These are phyloP conservation scores for Parnassius glacialis DNA, from an alignment of 2,888 invertebrate genomes.

Conservation along the genomic window DNA sequence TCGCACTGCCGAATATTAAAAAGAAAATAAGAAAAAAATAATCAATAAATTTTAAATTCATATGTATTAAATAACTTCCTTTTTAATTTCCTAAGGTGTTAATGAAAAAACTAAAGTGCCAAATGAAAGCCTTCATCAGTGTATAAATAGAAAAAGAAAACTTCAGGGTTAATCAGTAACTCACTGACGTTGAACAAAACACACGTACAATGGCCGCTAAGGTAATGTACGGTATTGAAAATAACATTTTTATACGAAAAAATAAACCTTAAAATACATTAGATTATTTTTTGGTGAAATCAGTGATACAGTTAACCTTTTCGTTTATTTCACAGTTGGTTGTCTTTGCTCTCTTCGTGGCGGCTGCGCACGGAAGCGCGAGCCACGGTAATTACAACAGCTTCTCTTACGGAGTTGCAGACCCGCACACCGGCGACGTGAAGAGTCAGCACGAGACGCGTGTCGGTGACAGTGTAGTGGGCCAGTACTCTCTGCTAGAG, in stretches of 20 bases:
- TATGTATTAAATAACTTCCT: slow-evolving; percentile 15
- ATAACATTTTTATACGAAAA: too few relatives aligned
- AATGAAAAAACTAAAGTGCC: too few relatives aligned
- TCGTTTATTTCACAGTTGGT: slow-evolving; percentile 57
- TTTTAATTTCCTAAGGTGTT: slow-evolving; percentile 4
- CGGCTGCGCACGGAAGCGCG: slow-evolving; percentile 65
- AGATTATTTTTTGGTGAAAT: too few relatives aligned
- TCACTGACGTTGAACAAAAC: slow-evolving; percentile 23
- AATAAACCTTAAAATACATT: too few relatives aligned
- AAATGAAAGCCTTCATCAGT: slow-evolving; percentile 13
- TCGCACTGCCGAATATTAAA: too few relatives aligned
- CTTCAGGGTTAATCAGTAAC: slow-evolving; percentile 23
- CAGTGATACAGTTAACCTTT: not conserved
- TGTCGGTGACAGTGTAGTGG: slow-evolving; percentile 82
- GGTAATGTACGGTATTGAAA: slow-evolving; percentile 11
- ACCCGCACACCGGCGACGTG: slow-evolving; percentile 74
- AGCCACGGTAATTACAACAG: slow-evolving; percentile 66
- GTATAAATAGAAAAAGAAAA: slow-evolving; percentile 25
- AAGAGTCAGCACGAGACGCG: slow-evolving; percentile 83
- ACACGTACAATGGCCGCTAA: slow-evolving; percentile 29
- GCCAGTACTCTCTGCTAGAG: slow-evolving; percentile 75
- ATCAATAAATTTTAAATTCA: too few relatives aligned
- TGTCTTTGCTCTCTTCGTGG: slow-evolving; percentile 67
- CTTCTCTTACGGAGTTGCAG: slow-evolving; percentile 73
- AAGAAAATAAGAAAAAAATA: too few relatives aligned